Evolutionary conservation across 2,888 invertebrate species (phyloP), one percentile per base, ranked within the genome.

Genomic region (Brenthis daphne): DNA sequence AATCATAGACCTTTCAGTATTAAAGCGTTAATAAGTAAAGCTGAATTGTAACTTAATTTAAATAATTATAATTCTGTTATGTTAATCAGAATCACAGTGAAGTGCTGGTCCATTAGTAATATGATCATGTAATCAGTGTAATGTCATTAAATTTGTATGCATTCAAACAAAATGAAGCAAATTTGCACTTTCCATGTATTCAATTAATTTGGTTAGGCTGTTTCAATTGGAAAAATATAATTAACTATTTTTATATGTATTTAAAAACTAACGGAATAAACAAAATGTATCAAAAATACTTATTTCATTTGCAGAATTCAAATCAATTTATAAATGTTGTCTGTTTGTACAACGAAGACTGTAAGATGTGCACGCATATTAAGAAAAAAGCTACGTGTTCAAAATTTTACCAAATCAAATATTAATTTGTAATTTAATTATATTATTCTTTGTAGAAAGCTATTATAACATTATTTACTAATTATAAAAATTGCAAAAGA

Each of bases 91-190:
- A 67, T 70, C 58, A 64, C 64, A 60, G 13, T 50, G 66, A 67
- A 54, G 56, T 43, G 50, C 61, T 47, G 61, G 61, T 67, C 67
- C 64, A 60, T 64, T 67, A 64, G 63, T 69, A 69, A 66, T 57
- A 54, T 37, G 64, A 58, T 64, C 64, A 55, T 70, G 67, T 67
- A 67, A 70, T 70, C 67, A 67, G 55, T 43, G 55, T 67, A 60
- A 51, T 64, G 58, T 67, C 54, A 64, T 70, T 70, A 67, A 64
- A 64, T 47, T 63, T 47, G 57, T 70, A 58, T 67, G 57, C 54
- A 48, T 50, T 69, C n/a, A 29, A 67, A 65, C 24, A 50, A 58
- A 60, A 65, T 68, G 57, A 48, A 65, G 60, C 13, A 51, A 56
- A 57, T 54, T 61, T 56, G 50, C 50, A 56, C 43, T 61, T 56